Base-by-base conservation (phyloP, 2,797 vertebrate genomes). In the Microctenopoma steveboyesi region DNA sequence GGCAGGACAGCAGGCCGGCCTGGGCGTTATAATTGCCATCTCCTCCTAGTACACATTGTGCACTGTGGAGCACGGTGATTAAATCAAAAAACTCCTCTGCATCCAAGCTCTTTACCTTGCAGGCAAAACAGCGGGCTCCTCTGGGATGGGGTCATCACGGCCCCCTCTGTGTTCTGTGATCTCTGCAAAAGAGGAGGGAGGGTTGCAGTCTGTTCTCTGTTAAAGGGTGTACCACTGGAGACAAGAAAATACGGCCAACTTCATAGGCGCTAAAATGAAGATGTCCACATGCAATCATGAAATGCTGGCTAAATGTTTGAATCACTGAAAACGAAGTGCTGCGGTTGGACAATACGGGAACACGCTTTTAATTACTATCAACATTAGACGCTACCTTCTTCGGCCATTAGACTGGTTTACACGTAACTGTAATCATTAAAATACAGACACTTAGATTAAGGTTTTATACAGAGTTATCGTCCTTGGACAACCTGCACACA, bases 61-160 rank as follows among this genome's bases (percentile, higher is more conserved):
- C 85, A 81, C 84, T 58, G 77, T 46, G 58, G 82, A 87, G 89
- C 82, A 33, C 82, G 52, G 88, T 94, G 92, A 94, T 94, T 93
- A 93, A 93, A 93, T 92, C 70, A 85, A 89, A 89, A 91, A 86
- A 80, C 81, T 89, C 82, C 75, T 78, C 78, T 70, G 84, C 85
- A 91, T 89, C 82, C 70, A 79, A 76, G 76, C 64, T 90, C 84
- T 86, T 88, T 93, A 92, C 91, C 94, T 94, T 30, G 88, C 87
- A 94, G 94, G 94, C 94, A 94, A 90, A 94, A 92, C 92, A 93
- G 88, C 88, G 65, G 62, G 84, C 78, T 94, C 92, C 91, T 89
- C 78, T 87, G 92, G 92, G 94, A 94, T 76, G 61, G 80, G 91
- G 88, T 91, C 86, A 88, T 83, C 84, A 76, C 39, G 69, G 76